phyloP scores from a whole-genome alignment of 2,888 invertebrate genomes.

The Heliconius charithonia region DNA sequence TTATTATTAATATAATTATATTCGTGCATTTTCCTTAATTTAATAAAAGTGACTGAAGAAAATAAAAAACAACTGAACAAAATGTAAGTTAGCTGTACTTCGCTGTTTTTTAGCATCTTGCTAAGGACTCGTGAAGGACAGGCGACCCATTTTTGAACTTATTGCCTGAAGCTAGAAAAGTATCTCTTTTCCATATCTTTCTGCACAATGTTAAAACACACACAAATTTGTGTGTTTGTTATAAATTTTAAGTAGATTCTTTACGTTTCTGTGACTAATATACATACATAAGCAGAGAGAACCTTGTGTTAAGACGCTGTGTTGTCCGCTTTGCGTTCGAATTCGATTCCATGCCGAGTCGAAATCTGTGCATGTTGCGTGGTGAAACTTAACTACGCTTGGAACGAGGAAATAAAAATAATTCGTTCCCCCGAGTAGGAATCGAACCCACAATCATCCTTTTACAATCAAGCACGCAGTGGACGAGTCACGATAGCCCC shows the following conservation, averaged over 20 bases:
- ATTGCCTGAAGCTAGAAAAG: constrained; percentile 3
- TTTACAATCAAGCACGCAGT: no score
- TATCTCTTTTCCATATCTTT: not conserved
- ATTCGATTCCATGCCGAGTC: no score
- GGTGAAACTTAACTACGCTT: no score
- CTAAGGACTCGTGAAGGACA: constrained; percentile 20
- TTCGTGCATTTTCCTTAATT: not conserved
- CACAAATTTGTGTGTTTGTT: not conserved
- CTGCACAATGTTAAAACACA: not conserved
- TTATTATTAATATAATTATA: no score
- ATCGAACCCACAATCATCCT: no score
- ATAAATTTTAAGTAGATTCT: not conserved
- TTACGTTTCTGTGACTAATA: no score
- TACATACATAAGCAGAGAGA: no score
- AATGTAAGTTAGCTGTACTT: not conserved
- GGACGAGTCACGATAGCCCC: not conserved
- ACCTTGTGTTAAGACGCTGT: no score
- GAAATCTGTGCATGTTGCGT: no score
- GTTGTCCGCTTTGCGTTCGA: no score
- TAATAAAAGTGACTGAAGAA: not conserved
- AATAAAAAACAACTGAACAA: not conserved
- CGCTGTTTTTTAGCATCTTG: not conserved
- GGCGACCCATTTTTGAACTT: constrained; percentile 21
- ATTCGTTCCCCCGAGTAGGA: no score
- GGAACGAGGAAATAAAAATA: no score